Conservation (phyloP, 2,113 vertebrate species). For the Benitochromis conjunctus region DNA sequence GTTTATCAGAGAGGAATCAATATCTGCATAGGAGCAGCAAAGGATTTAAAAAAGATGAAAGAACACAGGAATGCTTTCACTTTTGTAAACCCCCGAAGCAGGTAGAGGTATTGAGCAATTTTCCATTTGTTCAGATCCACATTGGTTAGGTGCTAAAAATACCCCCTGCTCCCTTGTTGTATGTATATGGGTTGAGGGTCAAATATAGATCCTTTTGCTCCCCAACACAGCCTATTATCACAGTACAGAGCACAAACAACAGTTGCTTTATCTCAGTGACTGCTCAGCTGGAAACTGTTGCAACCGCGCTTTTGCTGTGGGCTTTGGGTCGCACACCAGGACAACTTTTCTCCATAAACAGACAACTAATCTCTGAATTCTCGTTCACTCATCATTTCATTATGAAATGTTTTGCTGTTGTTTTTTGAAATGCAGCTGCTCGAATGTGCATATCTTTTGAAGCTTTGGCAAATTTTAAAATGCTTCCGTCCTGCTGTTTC, state of each 20-base stretch:
- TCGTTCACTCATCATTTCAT: neutral
- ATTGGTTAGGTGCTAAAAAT: constrained; percentile 42
- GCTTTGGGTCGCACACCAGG: neutral
- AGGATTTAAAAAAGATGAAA: constrained; percentile 31
- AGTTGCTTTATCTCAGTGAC: constrained; percentile 8
- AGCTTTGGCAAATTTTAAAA: neutral
- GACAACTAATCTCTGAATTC: neutral
- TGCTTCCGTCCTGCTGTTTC: neutral
- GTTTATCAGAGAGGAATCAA: constrained; percentile 30
- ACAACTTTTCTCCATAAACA: neutral
- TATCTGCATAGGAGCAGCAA: neutral
- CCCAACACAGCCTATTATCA: constrained; percentile 46
- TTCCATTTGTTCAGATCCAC: constrained; percentile 50
- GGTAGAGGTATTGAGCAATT: constrained; percentile 35
- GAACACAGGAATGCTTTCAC: constrained; percentile 37
- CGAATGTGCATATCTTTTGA: neutral
- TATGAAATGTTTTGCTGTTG: neutral
- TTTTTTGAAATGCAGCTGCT: neutral
- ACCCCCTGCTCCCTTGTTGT: neutral
- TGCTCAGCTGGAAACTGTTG: constrained; percentile 41
- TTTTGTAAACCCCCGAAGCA: constrained; percentile 40
- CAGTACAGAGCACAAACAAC: constrained; percentile 53
- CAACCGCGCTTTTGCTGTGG: neutral
- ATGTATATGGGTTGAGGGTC: constrained; percentile 51
- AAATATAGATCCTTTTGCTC: constrained; percentile 46